Evolutionary conservation across 2,113 vertebrate species (phyloP).

Genomic region (Salvelinus alpinus): DNA sequence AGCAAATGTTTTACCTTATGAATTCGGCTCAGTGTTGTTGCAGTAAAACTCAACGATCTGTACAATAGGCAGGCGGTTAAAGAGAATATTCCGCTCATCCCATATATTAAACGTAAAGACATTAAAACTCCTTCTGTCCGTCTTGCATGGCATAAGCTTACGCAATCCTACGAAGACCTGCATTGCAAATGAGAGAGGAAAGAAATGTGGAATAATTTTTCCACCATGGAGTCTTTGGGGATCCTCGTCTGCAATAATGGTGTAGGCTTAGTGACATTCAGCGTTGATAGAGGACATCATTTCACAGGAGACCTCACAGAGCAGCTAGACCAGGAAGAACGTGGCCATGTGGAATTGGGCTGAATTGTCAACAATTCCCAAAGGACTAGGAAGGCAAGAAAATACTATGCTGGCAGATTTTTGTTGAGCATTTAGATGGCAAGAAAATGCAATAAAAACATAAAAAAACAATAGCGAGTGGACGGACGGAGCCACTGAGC

Average conservation of each 20-base stretch:
- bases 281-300: slow-evolving; percentile 78
- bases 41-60: slow-evolving; percentile 23
- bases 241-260: slow-evolving; percentile 63
- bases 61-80: slow-evolving; percentile 10
- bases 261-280: slow-evolving; percentile 72
- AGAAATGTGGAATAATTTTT: slow-evolving; percentile 39
- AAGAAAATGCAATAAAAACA: slow-evolving; percentile 50
- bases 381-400: slow-evolving; percentile 69
- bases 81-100: slow-evolving; percentile 12
- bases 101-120: slow-evolving; percentile 28
- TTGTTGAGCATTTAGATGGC: slow-evolving; percentile 56
- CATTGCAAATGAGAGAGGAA: slow-evolving; percentile 22
- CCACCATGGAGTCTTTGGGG: slow-evolving; percentile 57
- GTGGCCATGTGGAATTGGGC: slow-evolving; percentile 69
- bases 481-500: slow-evolving; percentile 53
- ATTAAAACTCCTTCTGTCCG: slow-evolving; percentile 19
- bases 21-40: neutral
- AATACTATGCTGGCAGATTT: slow-evolving; percentile 64
- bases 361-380: slow-evolving; percentile 74
- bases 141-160: slow-evolving; percentile 11
- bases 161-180: slow-evolving; percentile 14
- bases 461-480: slow-evolving; percentile 57
- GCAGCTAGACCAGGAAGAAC: slow-evolving; percentile 68
- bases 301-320: slow-evolving; percentile 78
- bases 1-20: slow-evolving; percentile 22